These are phyloP conservation scores for Papilio aristodemus DNA, from an alignment of 1,140 invertebrate genomes.

Conservation along the genomic window DNA sequence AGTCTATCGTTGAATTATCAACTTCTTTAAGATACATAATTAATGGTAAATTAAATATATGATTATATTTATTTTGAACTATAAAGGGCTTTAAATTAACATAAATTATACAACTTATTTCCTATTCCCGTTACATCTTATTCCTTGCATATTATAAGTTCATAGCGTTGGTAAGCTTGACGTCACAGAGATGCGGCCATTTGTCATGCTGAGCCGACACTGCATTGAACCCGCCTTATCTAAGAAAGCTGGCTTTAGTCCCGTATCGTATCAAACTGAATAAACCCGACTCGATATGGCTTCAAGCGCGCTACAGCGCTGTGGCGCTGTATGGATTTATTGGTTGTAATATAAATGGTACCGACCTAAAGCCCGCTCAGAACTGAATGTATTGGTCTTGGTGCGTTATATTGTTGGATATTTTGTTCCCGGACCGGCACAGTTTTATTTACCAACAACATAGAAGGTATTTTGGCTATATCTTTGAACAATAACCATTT, in stretches of 20 bases:
- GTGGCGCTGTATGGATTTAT: slow-evolving; percentile 45
- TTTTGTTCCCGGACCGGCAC: not conserved
- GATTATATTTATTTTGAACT: not conserved
- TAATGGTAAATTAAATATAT: not conserved
- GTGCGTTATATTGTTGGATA: slow-evolving; percentile 4
- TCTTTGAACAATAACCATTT: no score
- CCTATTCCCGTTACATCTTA: slow-evolving; percentile 15
- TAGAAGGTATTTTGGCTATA: no score
- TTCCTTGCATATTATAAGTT: slow-evolving; percentile 28
- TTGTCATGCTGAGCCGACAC: slow-evolving; percentile 62
- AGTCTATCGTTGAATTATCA: no score
- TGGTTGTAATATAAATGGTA: slow-evolving; percentile 43
- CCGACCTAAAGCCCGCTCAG: not conserved
- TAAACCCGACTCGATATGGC: slow-evolving; percentile 58
- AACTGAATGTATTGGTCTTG: slow-evolving; percentile 1
- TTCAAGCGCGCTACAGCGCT: slow-evolving; percentile 36
- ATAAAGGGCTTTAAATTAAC: not conserved
- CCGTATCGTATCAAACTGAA: slow-evolving; percentile 60
- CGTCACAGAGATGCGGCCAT: slow-evolving; percentile 54
- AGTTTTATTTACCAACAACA: no score
- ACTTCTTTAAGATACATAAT: no score
- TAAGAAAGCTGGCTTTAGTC: slow-evolving; percentile 66
- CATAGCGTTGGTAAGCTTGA: slow-evolving; percentile 37
- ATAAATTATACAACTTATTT: not conserved
- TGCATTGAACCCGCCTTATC: slow-evolving; percentile 63